phyloP scores from a whole-genome alignment of 2,113 vertebrate species.

The Pseudopipra pipra region DNA sequence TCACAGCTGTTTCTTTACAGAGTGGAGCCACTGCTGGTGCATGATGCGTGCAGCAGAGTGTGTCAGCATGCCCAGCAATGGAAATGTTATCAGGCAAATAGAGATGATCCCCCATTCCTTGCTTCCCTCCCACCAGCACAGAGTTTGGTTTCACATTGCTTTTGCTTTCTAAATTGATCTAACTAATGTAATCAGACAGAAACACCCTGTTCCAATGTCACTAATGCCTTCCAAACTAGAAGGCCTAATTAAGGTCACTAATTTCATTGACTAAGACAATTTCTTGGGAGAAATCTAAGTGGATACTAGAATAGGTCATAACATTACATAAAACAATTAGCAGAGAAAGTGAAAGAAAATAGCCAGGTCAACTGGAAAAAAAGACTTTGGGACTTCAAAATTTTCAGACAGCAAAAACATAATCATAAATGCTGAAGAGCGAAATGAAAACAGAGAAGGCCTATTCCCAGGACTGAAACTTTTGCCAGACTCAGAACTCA shows the following conservation, averaged over 20 bases:
- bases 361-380: background rate
- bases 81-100: background rate
- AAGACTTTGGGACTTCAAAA: background rate
- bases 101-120: background rate
- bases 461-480: background rate
- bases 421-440: background rate
- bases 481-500: background rate
- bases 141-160: background rate
- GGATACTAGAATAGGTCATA: background rate
- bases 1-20: background rate
- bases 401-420: background rate
- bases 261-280: background rate
- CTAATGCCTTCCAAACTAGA: background rate
- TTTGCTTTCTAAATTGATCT: slow-evolving; percentile 7
- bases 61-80: background rate
- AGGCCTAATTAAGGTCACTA: background rate
- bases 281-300: background rate
- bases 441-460: background rate
- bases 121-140: background rate
- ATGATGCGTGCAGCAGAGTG: background rate
- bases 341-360: background rate
- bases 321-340: background rate
- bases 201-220: background rate
- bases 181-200: slow-evolving; percentile 8
- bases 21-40: background rate